phyloP scores from a whole-genome alignment of 2,888 invertebrate species.

The Geophilus truncorum region DNA sequence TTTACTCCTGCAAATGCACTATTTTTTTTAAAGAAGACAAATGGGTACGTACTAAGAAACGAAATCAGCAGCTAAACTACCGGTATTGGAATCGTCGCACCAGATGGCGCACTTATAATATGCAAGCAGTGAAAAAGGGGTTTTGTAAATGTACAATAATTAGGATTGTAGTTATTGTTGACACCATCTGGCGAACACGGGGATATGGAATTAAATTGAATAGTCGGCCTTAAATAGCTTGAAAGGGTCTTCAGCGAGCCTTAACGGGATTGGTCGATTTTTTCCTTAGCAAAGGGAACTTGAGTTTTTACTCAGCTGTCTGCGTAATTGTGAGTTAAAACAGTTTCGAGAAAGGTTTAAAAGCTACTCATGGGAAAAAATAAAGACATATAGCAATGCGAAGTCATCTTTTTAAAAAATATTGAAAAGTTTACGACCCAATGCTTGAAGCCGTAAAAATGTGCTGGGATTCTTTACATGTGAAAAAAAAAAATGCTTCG shows the following conservation, averaged over 20 bases:
- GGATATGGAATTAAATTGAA: conserved; percentile 15
- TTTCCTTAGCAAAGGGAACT: not conserved
- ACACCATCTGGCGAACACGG: conserved; percentile 1
- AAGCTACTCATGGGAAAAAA: not conserved
- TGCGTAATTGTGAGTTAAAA: not conserved
- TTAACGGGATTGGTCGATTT: not conserved
- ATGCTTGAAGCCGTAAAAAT: conserved; percentile 15
- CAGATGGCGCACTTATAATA: not conserved
- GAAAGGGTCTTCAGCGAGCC: not conserved
- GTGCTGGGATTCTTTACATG: not conserved
- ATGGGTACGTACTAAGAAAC: not conserved
- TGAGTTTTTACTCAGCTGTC: not conserved
- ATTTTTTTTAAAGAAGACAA: no score
- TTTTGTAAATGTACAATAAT: conserved; percentile 19
- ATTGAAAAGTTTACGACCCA: conserved; percentile 21
- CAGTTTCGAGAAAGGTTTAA: not conserved
- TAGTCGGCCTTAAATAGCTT: not conserved
- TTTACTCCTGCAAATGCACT: no score
- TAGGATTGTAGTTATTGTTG: conserved; percentile 20
- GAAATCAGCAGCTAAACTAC: not conserved
- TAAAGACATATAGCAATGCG: not conserved
- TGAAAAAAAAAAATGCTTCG: conserved; percentile 2
- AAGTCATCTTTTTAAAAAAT: conserved; percentile 13
- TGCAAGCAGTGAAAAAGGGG: not conserved
- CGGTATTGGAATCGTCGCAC: not conserved